Base-by-base conservation (phyloP, 1,140 invertebrate species). In the Aphaenogaster rudis region DNA sequence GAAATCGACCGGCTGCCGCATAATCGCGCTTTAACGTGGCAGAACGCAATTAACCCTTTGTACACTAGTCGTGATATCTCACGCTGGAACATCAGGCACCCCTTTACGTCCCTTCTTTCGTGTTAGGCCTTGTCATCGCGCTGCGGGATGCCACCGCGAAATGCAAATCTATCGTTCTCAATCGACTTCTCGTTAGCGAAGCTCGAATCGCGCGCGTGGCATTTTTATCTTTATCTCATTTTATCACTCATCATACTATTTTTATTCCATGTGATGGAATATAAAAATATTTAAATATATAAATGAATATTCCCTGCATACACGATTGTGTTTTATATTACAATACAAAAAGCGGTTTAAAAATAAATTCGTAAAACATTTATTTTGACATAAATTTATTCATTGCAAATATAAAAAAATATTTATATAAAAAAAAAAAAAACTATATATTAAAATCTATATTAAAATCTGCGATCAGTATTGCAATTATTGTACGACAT, bases 11-110 rank as follows among this genome's bases (percentile, higher is more conserved):
- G 42, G 36, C 7, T 11, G n/a, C 78, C n/a, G 63, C 36, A 42
- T 54, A 69, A 81, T 69, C 48, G 36, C n/a, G 8, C 36, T 2
- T 54, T 81, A 81, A 81, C 78, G 36, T 81, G 64, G 21, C 78
- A 42, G 17, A 69, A 45, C 42, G 78, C 33, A 81, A 69, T 54
- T 69, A 69, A 54, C n/a, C 48, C 64, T 39, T 69, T 45, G n/a
- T 69, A 36, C 36, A 48, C n/a, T 48, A 17, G 36, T 80, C 48
- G 63, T 52, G n/a, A 67, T 67, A 67, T 67, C 36, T 81, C 45
- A 28, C 17, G 2, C 39, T 5, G 77, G 11, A 79, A 36, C 59
- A 64, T 79, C 45, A 50, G 7, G 28, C 45, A 3, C 21, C 4
- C 9, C 63, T 69, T 69, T 69, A 45, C n/a, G 61, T 81, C 17